Evolutionary conservation across 2,888 invertebrate species (phyloP), one percentile per base, ranked within the genome.

Genomic region (Elmis aenea): DNA sequence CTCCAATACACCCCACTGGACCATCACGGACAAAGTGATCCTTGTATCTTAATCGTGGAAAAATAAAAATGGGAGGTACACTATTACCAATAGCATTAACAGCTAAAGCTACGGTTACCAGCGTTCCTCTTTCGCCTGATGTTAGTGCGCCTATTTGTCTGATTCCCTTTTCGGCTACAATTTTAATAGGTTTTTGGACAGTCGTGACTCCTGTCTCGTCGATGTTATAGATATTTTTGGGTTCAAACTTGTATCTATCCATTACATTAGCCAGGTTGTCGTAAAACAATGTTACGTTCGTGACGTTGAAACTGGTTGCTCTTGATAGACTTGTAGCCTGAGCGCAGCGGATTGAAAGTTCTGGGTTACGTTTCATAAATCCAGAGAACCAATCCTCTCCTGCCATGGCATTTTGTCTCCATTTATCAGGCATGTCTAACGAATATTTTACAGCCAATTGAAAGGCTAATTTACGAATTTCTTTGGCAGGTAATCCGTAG

Each of bases 141-240:
- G 57, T 58, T 3, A 58, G 18, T 5, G 43, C 26, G 6, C 58
- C 58, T 8, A 64, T 46, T 38, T 62, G 57, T 31, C 54, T 57
- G 3, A 33, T 28, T 5, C 60, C 62, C 41, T 51, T 52, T 26
- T 38, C 39, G 5, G n/a, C n/a, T n/a, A n/a, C n/a, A n/a, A n/a
- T n/a, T n/a, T n/a, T n/a, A n/a, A n/a, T n/a, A n/a, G 64, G 64
- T 38, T 55, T 60, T 37, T 66, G 63, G 2, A 67, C 66, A 2
- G 64, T 64, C 4, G 65, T 62, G 1, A 64, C 40, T 1, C 61
- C 64, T 1, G 61, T 60, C 46, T 66, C 60, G 32, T 65, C 64
- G 10, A 21, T 8, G n/a, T 29, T 29, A 6, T 29, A 21, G 3
- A 29, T 29, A 29, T 26, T 26, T n/a, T n/a, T n/a, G n/a, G n/a